These are phyloP conservation scores for Apocrypta bakeri DNA, from an alignment of 1,140 invertebrate species.

Conservation along the genomic window DNA sequence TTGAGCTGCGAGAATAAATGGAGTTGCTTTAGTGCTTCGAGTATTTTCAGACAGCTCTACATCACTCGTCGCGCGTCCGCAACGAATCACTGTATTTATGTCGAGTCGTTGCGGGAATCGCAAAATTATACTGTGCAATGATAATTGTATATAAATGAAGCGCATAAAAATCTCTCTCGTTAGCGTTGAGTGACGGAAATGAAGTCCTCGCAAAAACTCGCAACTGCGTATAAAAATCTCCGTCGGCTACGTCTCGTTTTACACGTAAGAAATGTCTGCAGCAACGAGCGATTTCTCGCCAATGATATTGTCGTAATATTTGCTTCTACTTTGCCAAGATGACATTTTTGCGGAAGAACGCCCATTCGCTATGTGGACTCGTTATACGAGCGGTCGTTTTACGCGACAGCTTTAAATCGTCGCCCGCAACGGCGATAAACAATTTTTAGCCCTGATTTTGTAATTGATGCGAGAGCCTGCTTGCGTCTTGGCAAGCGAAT, in stretches of 20 bases:
- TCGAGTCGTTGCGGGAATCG: too few species aligned
- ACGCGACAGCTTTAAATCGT: conserved; percentile 38
- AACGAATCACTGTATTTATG: too few species aligned
- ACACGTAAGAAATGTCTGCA: conserved; percentile 2
- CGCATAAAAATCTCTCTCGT: too few species aligned
- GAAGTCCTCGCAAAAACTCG: too few species aligned
- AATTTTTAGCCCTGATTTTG: conserved; percentile 12
- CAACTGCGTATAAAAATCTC: too few species aligned
- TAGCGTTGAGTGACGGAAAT: too few species aligned
- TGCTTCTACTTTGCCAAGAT: conserved; percentile 27
- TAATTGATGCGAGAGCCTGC: conserved; percentile 20
- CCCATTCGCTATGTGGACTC: neutral
- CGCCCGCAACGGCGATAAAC: conserved; percentile 19
- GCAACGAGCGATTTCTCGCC: conserved; percentile 17
- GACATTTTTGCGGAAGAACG: conserved; percentile 42
- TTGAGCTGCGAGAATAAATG: neutral
- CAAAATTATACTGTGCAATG: too few species aligned
- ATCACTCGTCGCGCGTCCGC: too few species aligned
- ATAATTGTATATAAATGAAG: too few species aligned
- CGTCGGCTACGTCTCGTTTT: neutral
- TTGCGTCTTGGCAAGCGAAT: neutral
- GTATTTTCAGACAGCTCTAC: neutral
- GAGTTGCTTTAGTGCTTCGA: neutral
- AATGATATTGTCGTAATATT: conserved; percentile 31
- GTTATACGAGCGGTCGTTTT: conserved; percentile 8